Evolutionary conservation across 2,113 vertebrate species (phyloP).

Genomic region (Numida meleagris): DNA sequence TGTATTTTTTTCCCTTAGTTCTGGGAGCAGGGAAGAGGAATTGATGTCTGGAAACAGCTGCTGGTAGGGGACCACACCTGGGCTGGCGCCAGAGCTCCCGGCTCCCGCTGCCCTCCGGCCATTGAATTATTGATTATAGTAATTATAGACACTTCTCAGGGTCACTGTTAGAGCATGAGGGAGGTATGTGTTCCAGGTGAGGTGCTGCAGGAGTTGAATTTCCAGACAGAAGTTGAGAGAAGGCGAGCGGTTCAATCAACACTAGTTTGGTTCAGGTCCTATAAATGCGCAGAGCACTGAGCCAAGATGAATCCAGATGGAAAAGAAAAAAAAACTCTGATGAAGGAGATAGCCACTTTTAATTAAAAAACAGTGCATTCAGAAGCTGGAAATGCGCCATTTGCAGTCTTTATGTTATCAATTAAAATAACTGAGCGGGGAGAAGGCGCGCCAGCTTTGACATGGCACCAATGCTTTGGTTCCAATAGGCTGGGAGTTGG

Average conservation of each 20-base stretch:
- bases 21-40: not conserved
- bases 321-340: not conserved
- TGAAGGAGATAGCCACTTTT: not conserved
- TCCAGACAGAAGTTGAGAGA: not conserved
- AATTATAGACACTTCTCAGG: not conserved
- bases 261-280: not conserved
- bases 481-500: not conserved
- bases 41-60: not conserved
- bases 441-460: not conserved
- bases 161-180: not conserved
- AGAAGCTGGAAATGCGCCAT: not conserved
- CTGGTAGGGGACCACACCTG: not conserved
- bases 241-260: not conserved
- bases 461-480: not conserved
- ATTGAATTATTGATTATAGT: constrained; percentile 7
- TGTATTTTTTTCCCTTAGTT: constrained; percentile 5
- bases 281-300: fast-evolving
- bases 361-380: fast-evolving
- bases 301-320: fast-evolving
- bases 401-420: not conserved
- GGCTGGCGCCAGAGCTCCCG: not conserved
- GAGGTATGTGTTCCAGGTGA: not conserved
- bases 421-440: not conserved
- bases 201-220: not conserved
- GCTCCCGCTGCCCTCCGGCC: not conserved